Base-by-base conservation (phyloP, 35 echinoderm and acorn worm species). In the Amphiura filiformis region DNA sequence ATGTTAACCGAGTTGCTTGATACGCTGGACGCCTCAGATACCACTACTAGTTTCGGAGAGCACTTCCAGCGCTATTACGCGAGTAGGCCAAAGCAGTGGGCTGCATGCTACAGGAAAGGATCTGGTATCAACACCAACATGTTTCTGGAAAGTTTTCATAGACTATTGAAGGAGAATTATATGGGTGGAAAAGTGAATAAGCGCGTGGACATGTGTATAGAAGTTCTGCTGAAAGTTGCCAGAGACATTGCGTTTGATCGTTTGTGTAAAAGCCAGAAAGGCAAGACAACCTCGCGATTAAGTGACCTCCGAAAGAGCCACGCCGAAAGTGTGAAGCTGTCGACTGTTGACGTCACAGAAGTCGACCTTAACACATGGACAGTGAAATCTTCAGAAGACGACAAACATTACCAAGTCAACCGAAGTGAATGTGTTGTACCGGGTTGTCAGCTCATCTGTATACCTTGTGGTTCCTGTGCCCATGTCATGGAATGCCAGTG, bases 41-140 rank as follows among this genome's bases (percentile, higher is more conserved):
- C 32, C 33, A 85, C 83, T 1, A 35, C n/a, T 37, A 34, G n/a
- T 0, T 85, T 85, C 56, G 9, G 44, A 35, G 35, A n/a, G 31
- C 44, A 65, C 83, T 85, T 85, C 34, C 32, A 36, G 34, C 39
- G 35, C 32, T 34, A 85, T 20, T 85, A 61, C 34, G 37, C 64
- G 18, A 32, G 47, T 61, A 85, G 36, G 83, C 64, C 44, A 37
- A 13, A 85, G 34, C 83, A 85, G 56, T 85, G 83, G 83, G 44
- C 83, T 1, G 33, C 26, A 56, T 85, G 83, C 34, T 85, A 85
- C 56, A 47, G 56, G 5, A 64, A 32, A 38, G 34, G 83, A 0
- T 15, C 56, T 26, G 39, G 26, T 1, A 56, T 85, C 23, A 85
- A 56, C 34, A 56, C 83, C n/a, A 61, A 61, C 20, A 61, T 85